Percentiles rank a stretch among this genome's conserved stretches.
These are phyloP conservation scores for Corynorhinus townsendii DNA, from an alignment of 2,113 vertebrate species.

Conservation along the genomic window DNA sequence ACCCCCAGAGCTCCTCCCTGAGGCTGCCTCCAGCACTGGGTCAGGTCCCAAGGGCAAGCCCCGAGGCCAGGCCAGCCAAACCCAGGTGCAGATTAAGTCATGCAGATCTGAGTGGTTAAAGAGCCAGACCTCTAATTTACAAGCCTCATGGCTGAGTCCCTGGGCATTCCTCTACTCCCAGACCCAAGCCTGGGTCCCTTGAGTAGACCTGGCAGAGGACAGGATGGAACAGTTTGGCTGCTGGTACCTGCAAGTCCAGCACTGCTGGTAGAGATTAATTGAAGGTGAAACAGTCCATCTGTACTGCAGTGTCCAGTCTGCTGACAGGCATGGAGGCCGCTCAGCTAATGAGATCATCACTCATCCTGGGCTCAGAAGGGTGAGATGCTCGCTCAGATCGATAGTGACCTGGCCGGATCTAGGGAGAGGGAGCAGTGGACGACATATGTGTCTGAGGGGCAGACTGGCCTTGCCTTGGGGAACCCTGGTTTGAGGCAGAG, in stretches of 20 bases:
- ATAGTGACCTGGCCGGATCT: background rate
- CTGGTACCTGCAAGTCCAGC: background rate
- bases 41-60: background rate
- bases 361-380: background rate
- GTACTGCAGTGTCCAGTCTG: background rate
- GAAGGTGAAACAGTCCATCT: constrained; percentile 27
- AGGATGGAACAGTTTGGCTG: background rate
- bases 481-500: background rate
- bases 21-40: background rate
- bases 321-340: background rate
- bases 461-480: background rate
- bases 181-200: background rate
- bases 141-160: background rate
- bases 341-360: constrained; percentile 44
- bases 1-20: background rate
- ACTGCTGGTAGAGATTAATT: constrained; percentile 22
- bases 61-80: background rate
- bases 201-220: background rate
- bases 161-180: background rate
- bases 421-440: background rate
- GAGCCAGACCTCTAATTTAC: background rate
- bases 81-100: background rate
- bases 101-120: background rate
- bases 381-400: background rate
- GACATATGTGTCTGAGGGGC: background rate